Evolutionary conservation across 2,888 invertebrate genomes (phyloP).

Genomic region (Nipponacmea schrenckii): DNA sequence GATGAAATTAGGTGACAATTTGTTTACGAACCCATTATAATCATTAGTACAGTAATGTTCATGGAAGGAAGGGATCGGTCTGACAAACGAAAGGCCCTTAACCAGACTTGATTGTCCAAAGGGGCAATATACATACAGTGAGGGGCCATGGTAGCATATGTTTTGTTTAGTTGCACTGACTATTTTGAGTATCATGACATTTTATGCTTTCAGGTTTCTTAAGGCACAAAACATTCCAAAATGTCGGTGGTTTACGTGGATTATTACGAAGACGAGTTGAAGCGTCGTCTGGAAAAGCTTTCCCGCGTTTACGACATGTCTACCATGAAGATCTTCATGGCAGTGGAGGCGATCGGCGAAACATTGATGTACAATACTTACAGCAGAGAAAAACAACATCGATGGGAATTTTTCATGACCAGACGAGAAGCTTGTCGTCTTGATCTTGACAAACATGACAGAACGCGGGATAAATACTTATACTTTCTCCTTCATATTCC

Average conservation of each 20-base stretch:
- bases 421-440: conserved; percentile 54
- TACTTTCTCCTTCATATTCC: conserved; percentile 46
- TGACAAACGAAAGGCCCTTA: no score
- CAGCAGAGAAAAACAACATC: conserved; percentile 34
- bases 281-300: conserved; percentile 50
- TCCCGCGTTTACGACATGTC: conserved; percentile 52
- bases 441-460: conserved; percentile 51
- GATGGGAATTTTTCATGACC: conserved; percentile 50
- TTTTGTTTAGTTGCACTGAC: no score
- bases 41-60: no score
- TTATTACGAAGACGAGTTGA: conserved; percentile 39
- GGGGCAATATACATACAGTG: no score
- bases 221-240: no score
- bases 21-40: no score
- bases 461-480: conserved; percentile 42
- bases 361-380: conserved; percentile 45
- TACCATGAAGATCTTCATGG: conserved; percentile 59
- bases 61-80: no score
- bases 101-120: no score
- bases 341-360: conserved; percentile 52
- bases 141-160: no score
- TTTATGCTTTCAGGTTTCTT: no score
- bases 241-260: neutral
- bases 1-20: no score
- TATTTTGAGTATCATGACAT: no score